Base-by-base conservation (phyloP, 2,888 invertebrate genomes). In the Mellilla xanthometata region DNA sequence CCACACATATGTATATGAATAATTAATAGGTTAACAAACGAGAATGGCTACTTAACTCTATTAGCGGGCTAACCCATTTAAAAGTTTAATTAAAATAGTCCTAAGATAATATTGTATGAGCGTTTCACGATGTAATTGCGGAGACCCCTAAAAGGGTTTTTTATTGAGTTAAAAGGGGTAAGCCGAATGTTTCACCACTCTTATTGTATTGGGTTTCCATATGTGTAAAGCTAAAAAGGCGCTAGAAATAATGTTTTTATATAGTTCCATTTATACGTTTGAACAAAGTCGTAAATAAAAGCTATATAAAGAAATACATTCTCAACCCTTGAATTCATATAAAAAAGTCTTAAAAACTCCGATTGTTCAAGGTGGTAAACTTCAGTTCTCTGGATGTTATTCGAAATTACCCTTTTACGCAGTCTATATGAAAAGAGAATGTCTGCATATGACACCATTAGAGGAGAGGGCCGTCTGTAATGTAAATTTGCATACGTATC, bases 401-500 rank as follows among this genome's bases (percentile, higher is more conserved):
- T 76, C 69, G 72, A 77, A 75, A 72, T 68, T 72, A 66, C 60
- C 68, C 71, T 68, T 73, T 76, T 71, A 75, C 71, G 65, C 59
- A 72, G 70, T 74, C 69, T 72, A 67, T 80, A 78, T 78, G 72
- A 75, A 81, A 82, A 74, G 74, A 76, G 78, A 81, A 80, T 74
- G 76, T 69, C 66, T 71, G 72, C 77, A 76, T 78, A 79, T 76
- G 79, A 79, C 79, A 79, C 76, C 81, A 81, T 83, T 85, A 78
- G 73, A 59, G 67, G 66, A 74, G 76, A 80, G 76, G 74, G 76
- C 66, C 68, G 68, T 60, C 68, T 66, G 77, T 85, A 87, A 86
- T 85, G 81, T 83, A 79, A 81, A 87, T 88, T 86, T 83, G 80
- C 86, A 87, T 86, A 78, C 80, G 73, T 80, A 82, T 77, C 84